Evolutionary conservation across 2,113 vertebrate genomes (phyloP), one percentile per base, ranked within the genome.

Genomic region (Dicerorhinus sumatrensis): DNA sequence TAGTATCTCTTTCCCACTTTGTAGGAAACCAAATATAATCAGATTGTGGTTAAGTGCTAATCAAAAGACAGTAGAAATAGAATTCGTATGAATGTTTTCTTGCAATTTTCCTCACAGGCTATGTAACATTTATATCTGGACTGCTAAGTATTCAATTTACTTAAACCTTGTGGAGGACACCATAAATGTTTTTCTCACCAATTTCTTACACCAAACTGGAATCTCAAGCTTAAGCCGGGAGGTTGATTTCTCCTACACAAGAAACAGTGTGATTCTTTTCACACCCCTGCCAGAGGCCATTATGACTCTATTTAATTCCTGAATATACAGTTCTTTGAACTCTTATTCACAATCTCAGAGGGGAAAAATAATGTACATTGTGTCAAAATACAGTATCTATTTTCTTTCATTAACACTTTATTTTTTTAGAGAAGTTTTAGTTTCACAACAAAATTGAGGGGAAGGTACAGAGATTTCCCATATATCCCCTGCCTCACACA

Each of bases 271-370:
- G 36, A 9, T 42, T 98, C 79, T 93, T 93, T 96, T 96, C 92
- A 97, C 56, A 94, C 25, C 33, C 62, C 27, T 96, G 42, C 25
- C 72, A 95, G 81, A 97, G n/a, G 75, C 96, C 97, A 98, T 98
- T 98, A 97, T 76, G 36, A 83, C 6, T 60, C 23, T 90, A 31
- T 96, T 98, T 97, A 95, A 95, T 98, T 97, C 65, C 95, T 92
- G 88, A 87, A 94, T 91, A 72, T 94, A 96, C n/a, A 95, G 27
- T 31, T 96, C 70, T 98, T 98, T 97, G 67, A 98, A 91, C 81
- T 87, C 17, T 88, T 97, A 96, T 75, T 97, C 23, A 96, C 23
- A 97, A 93, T 62, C 4, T 96, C 96, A 93, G 51, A 97, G 81
- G 2, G 67, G 65, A 11, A 82, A 97, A 96, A 95, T 97, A 91